Evolutionary conservation across 2,797 vertebrate genomes (phyloP).

Genomic region (Lutjanus campechanus): DNA sequence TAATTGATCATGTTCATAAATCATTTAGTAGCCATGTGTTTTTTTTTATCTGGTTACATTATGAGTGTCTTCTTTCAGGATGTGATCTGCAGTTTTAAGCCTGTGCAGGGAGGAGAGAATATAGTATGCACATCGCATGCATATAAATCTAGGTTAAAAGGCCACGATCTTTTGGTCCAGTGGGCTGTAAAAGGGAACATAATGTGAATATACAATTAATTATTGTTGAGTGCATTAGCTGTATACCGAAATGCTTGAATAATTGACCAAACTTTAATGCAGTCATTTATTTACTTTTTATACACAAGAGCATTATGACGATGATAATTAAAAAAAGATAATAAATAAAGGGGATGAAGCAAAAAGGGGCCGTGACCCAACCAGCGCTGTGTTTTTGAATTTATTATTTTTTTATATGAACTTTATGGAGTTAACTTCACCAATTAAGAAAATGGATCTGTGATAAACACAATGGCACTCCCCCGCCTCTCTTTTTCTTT

Average conservation of each 20-base stretch:
- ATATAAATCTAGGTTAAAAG: slow-evolving; percentile 69
- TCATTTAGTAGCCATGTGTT: slow-evolving; percentile 59
- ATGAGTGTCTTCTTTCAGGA: slow-evolving; percentile 22
- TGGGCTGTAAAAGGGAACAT: slow-evolving; percentile 61
- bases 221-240: slow-evolving; percentile 66
- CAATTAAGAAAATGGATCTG: slow-evolving; percentile 71
- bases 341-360: slow-evolving; percentile 60
- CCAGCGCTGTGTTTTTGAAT: slow-evolving; percentile 45
- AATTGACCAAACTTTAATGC: slow-evolving; percentile 59
- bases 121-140: slow-evolving; percentile 52
- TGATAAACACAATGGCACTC: slow-evolving; percentile 53
- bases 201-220: slow-evolving; percentile 62
- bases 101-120: slow-evolving; percentile 5
- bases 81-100: slow-evolving; percentile 17
- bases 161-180: slow-evolving; percentile 57
- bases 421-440: slow-evolving; percentile 51
- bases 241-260: slow-evolving; percentile 50
- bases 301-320: slow-evolving; percentile 13
- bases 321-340: slow-evolving; percentile 34
- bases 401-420: slow-evolving; percentile 57
- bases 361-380: slow-evolving; percentile 55
- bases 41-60: slow-evolving; percentile 8
- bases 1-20: slow-evolving; percentile 71
- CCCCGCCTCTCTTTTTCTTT: not conserved
- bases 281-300: slow-evolving; percentile 64